Conservation (phyloP, 2,888 invertebrate species). For the Diadromus collaris region DNA sequence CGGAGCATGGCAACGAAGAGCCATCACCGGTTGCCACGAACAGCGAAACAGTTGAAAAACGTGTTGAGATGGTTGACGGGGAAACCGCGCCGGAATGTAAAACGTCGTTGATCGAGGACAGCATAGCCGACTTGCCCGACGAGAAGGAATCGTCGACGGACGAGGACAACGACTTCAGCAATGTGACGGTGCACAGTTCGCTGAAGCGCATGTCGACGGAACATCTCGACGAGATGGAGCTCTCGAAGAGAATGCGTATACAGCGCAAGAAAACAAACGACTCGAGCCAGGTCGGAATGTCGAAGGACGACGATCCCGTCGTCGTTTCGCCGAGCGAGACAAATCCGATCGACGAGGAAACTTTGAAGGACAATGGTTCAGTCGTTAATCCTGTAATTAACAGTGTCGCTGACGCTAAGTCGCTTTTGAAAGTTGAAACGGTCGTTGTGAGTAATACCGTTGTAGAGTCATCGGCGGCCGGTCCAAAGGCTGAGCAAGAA, state of each 20-base stretch:
- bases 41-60: constrained; percentile 8
- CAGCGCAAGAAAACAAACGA: constrained; percentile 23
- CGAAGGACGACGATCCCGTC: constrained; percentile 5
- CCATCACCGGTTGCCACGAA: constrained; percentile 16
- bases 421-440: constrained; percentile 2
- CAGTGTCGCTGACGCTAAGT: constrained; percentile 32
- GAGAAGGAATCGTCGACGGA: constrained; percentile 5
- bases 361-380: background rate
- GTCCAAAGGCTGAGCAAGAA: background rate
- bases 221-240: constrained; percentile 53
- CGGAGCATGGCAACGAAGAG: background rate
- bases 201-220: constrained; percentile 43
- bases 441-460: constrained; percentile 34
- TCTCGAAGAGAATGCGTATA: constrained; percentile 42
- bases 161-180: constrained; percentile 16
- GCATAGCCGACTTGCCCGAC: constrained; percentile 23
- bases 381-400: constrained; percentile 48
- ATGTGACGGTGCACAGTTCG: constrained; percentile 31
- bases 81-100: background rate
- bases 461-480: constrained; percentile 37
- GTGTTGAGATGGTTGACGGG: background rate
- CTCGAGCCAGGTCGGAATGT: constrained; percentile 3
- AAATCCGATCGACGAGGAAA: background rate
- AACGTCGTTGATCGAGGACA: constrained; percentile 7
- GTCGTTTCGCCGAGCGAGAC: background rate